Conservation (phyloP, 2,113 vertebrate species). For the Nansenia antarctica region DNA sequence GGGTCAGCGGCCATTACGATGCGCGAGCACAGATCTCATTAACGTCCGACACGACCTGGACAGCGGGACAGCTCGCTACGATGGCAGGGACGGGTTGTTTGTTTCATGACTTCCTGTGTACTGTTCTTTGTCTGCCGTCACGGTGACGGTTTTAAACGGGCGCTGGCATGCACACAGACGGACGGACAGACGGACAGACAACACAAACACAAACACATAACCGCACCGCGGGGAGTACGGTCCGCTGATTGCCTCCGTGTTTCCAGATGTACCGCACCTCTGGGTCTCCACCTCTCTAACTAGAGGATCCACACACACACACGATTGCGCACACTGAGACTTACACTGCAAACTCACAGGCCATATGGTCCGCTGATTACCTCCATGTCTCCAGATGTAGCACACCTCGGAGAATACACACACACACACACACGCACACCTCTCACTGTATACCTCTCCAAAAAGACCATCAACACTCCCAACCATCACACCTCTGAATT, state of each 20-base stretch:
- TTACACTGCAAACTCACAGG: conserved; percentile 13
- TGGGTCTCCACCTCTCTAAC: background rate
- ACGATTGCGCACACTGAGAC: background rate
- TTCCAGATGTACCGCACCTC: no score
- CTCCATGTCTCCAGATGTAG: conserved; percentile 18
- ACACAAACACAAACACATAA: no score
- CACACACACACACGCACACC: no score
- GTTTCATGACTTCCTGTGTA: background rate
- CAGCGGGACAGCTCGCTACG: conserved; percentile 36
- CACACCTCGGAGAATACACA: no score
- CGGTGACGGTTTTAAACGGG: no score
- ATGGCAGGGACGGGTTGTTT: conserved; percentile 33
- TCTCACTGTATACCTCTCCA: conserved; percentile 32
- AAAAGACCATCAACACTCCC: conserved; percentile 38
- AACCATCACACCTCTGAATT: conserved; percentile 50
- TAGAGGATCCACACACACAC: background rate
- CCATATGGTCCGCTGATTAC: conserved; percentile 12
- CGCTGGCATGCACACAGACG: no score
- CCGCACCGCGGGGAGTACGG: no score
- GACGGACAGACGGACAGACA: no score
- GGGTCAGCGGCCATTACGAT: conserved; percentile 64
- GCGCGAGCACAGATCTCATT: conserved; percentile 58
- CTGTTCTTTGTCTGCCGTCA: no score
- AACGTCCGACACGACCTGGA: conserved; percentile 50
- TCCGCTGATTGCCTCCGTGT: no score